Evolutionary conservation across 1,140 invertebrate genomes (phyloP).

Genomic region (Heliconius eleuchia): DNA sequence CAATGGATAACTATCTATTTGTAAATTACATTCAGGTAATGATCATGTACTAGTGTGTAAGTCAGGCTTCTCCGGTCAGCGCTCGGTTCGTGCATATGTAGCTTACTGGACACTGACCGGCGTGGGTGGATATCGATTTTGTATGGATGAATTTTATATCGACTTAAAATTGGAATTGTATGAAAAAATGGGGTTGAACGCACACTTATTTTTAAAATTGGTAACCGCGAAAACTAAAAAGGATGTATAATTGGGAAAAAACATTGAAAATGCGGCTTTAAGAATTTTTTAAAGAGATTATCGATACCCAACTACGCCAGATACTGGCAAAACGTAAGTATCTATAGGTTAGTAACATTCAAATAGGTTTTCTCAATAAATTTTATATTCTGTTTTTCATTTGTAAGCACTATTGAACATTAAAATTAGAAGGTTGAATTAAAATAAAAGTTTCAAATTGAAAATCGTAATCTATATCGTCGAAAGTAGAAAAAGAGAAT

Average conservation of each 20-base stretch:
- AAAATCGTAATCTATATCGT: no score
- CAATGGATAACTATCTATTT: no score
- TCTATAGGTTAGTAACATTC: conserved; percentile 39
- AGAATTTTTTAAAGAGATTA: neutral
- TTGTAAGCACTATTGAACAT: neutral
- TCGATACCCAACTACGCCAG: conserved; percentile 27
- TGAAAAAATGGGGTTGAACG: no score
- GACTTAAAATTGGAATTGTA: no score
- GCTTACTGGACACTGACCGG: conserved; percentile 36
- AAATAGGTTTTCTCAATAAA: conserved; percentile 18
- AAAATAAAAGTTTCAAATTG: no score
- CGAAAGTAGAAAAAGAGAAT: conserved; percentile 10
- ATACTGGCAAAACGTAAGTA: conserved; percentile 36
- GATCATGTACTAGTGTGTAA: conserved; percentile 56
- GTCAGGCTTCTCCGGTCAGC: conserved; percentile 71
- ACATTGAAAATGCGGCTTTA: no score
- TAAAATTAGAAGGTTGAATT: no score
- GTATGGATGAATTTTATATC: neutral
- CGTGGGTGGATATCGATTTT: neutral
- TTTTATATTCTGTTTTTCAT: conserved; percentile 25
- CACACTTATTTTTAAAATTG: no score
- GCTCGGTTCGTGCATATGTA: conserved; percentile 62
- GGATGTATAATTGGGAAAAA: no score
- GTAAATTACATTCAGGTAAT: conserved; percentile 64
- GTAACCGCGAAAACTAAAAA: no score